Evolutionary conservation across 1,140 invertebrate genomes (phyloP).

Genomic region (Acyrthosiphon pisum): DNA sequence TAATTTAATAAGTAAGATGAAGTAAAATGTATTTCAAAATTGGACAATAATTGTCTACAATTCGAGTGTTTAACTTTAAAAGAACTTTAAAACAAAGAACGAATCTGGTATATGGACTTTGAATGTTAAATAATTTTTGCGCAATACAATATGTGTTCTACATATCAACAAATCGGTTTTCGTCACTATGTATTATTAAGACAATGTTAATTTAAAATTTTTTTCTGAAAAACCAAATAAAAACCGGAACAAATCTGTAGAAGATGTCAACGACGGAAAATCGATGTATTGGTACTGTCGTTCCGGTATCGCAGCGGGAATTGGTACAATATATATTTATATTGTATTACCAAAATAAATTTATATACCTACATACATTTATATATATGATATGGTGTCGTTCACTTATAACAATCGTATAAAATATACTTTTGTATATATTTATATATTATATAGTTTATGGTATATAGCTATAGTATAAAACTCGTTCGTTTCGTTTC

Average conservation of each 20-base stretch:
- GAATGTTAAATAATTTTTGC: background rate
- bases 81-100: too few relatives aligned
- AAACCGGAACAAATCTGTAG: background rate
- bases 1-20: too few relatives aligned
- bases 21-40: too few relatives aligned
- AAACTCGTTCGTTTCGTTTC: background rate
- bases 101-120: background rate
- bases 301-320: background rate
- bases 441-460: too few relatives aligned
- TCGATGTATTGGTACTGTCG: background rate
- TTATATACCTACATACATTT: background rate
- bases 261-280: background rate
- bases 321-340: background rate
- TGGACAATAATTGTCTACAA: too few relatives aligned
- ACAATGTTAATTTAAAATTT: background rate
- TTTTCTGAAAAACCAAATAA: background rate
- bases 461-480: background rate
- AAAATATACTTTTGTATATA: background rate
- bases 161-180: background rate
- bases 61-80: too few relatives aligned
- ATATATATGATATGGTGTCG: background rate
- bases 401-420: background rate
- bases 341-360: background rate
- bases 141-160: background rate
- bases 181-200: background rate